Evolutionary conservation across 2,888 invertebrate genomes (phyloP), one percentile per base, ranked within the genome.

Genomic region (Therioaphis trifolii): DNA sequence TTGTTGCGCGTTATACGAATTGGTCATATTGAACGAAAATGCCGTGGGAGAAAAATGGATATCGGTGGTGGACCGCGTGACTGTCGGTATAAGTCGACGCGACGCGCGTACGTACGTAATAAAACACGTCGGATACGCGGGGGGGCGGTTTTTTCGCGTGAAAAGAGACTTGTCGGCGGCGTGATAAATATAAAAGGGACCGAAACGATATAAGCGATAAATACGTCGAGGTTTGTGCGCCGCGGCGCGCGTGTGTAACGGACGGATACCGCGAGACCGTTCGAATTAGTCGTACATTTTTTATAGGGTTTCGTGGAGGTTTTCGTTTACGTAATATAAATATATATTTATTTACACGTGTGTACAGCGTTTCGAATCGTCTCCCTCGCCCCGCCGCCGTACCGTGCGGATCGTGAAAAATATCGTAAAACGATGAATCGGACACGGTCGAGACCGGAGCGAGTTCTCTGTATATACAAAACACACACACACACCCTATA

Each of bases 401-500:
- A 49, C 27, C 7, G 24, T 27, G 29, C 0, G 14, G 11, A 27
- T 61, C 27, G 27, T 61, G n/a, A 66, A 49, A 66, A 66, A 77
- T 66, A 66, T 49, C 46, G 46, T 21, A 77, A 77, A 77, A 49
- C 63, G 63, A 63, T 43, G 12, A 75, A 75, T 58, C 40, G 24
- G 75, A 58, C 58, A 58, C 24, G 75, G 58, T 58, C 40, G 18
- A 55, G 21, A 21, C 55, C 15, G 14, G n/a, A 40, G 40, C 24
- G 14, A 27, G 43, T 61, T 58, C 11, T 12, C 27, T 11, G n/a
- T n/a, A 29, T n/a, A n/a, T n/a, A n/a, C n/a, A n/a, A n/a, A n/a
- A n/a, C n/a, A n/a, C n/a, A n/a, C 11, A 21, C 55, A 40, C 9
- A 46, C 61, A n/a, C 43, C 24, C 43, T 27, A 12, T 35, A 55